Conservation (phyloP, 2,797 vertebrate genomes). For the Artibeus jamaicensis region DNA sequence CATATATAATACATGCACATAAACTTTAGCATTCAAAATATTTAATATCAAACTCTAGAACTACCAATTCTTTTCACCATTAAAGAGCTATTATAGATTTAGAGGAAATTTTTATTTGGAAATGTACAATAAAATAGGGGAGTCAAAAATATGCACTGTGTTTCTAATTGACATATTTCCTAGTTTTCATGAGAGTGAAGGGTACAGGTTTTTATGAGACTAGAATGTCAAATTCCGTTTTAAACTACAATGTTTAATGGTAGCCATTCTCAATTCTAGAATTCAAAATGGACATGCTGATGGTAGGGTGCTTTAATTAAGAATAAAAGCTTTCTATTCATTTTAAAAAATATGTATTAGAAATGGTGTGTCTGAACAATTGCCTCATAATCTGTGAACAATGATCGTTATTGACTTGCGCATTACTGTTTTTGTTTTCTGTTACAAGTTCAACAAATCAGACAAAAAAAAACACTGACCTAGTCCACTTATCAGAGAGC, state of each 20-base stretch:
- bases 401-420: background rate
- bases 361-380: background rate
- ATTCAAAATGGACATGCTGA: background rate
- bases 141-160: background rate
- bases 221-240: conserved; percentile 2
- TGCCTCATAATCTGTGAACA: conserved; percentile 8
- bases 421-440: conserved; percentile 8
- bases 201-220: background rate
- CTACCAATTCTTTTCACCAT: background rate
- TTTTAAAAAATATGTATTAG: background rate
- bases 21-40: background rate
- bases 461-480: conserved; percentile 15
- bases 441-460: conserved; percentile 44
- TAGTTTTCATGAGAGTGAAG: conserved; percentile 11
- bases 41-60: conserved; percentile 8
- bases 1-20: background rate
- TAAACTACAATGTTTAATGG: background rate
- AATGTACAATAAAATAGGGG: conserved; percentile 22
- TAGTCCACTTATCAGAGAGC: background rate
- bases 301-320: background rate
- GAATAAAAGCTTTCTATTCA: background rate
- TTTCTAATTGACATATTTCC: background rate
- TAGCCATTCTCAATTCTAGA: background rate
- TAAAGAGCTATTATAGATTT: background rate
- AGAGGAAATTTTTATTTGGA: background rate